phyloP scores from a whole-genome alignment of 2,113 vertebrate species.

The Leucoraja erinaceus region DNA sequence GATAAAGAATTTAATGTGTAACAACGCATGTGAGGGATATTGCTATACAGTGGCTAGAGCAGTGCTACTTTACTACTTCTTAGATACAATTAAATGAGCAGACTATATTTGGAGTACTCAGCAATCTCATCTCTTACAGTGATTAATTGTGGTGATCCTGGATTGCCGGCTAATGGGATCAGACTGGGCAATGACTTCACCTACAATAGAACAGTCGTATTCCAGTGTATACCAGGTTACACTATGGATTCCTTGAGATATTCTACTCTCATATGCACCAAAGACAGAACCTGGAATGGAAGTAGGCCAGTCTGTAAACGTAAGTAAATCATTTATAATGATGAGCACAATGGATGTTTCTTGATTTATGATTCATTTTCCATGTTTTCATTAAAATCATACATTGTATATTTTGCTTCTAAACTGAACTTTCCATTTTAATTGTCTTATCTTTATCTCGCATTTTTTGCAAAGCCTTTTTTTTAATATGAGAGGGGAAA shows the following conservation, averaged over 20 bases:
- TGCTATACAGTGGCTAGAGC: background rate
- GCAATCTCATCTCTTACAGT: conserved; percentile 54
- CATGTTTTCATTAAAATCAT: background rate
- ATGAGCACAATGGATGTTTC: background rate
- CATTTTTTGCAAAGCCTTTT: too few relatives aligned
- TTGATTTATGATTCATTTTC: background rate
- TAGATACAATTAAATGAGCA: background rate
- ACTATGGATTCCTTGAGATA: conserved; percentile 83
- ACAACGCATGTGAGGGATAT: too few relatives aligned
- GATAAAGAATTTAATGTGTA: background rate
- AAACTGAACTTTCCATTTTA: background rate
- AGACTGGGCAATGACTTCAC: conserved; percentile 78
- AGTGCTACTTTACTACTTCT: background rate
- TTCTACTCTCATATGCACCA: conserved; percentile 78
- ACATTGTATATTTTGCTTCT: background rate
- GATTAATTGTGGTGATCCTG: conserved; percentile 91
- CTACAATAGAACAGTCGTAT: conserved; percentile 72
- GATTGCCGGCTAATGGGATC: conserved; percentile 83
- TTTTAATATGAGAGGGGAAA: too few relatives aligned
- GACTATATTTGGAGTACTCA: background rate
- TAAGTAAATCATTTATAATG: conserved; percentile 41
- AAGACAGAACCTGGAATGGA: conserved; percentile 90
- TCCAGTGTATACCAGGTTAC: conserved; percentile 82
- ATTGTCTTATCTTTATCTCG: background rate
- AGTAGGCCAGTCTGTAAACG: conserved; percentile 89